Evolutionary conservation across 2,113 vertebrate genomes (phyloP), one percentile per base, ranked within the genome.

Genomic region (Pedetes capensis): DNA sequence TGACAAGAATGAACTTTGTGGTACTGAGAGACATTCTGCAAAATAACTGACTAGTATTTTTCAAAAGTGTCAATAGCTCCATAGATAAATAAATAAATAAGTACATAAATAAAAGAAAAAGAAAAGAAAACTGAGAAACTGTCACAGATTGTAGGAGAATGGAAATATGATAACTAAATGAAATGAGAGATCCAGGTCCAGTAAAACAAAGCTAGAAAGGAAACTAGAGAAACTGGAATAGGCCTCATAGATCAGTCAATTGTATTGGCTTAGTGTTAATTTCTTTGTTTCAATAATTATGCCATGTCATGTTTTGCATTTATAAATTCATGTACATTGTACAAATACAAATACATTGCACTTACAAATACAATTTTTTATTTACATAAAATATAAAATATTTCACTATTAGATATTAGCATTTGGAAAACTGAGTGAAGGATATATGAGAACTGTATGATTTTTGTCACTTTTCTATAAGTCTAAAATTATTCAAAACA

Each of bases 401-500:
- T 76, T 94, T 94, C 63, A 51, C 53, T 69, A n/a, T 76, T 66
- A 72, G 63, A 57, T 93, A 82, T 27, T 82, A 82, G n/a, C 17
- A 66, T 34, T 90, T 64, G 34, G 29, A 69, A 85, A 93, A 80
- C 32, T 86, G 72, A 75, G 23, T 83, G 13, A 82, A 85, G 12
- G 4, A 10, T 18, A 64, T 76, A 91, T 51, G 63, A 80, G 9
- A 91, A 88, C 14, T 75, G 53, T 84, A 66, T 5, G 88, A 72
- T 84, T 64, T 89, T 94, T 72, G 27, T 29, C 27, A 74, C 83
- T 94, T 87, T 96, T 87, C 61, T 55, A 1, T 20, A 88, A 64
- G 27, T 76, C 32, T 87, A 94, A 96, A 69, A 53, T 90, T 78
- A 71, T 63, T 69, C 53, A 76, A 78, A 83, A 71, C 34, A n/a